Evolutionary conservation across 1,140 invertebrate species (phyloP).

Genomic region (Trinorchestia longiramus): DNA sequence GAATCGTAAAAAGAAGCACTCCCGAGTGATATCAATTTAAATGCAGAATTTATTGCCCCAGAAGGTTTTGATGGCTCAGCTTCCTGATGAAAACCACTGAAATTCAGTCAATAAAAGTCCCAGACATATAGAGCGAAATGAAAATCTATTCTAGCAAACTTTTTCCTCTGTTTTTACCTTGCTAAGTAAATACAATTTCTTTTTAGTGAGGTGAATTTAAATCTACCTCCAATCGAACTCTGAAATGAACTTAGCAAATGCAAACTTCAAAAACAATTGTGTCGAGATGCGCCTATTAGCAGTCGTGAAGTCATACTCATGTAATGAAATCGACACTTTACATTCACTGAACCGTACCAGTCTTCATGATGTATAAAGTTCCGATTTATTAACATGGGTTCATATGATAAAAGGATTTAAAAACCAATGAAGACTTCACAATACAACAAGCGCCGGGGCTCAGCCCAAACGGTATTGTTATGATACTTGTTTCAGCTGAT

Average conservation of each 20-base stretch:
- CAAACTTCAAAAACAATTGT: not conserved
- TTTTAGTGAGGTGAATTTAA: not conserved
- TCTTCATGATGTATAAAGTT: not conserved
- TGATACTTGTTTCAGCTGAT: not conserved
- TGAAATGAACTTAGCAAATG: not conserved
- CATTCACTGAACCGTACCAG: not conserved
- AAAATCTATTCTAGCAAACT: not conserved
- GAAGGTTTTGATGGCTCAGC: not conserved
- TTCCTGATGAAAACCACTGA: not conserved
- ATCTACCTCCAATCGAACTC: not conserved
- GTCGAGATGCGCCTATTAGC: not conserved
- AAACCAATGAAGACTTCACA: not conserved
- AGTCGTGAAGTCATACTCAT: not conserved
- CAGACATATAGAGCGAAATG: not conserved
- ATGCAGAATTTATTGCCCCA: not conserved
- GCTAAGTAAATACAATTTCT: not conserved
- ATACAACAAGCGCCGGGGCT: not conserved
- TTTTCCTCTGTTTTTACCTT: not conserved
- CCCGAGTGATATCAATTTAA: conserved; percentile 15
- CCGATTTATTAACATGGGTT: not conserved
- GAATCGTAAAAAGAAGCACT: not conserved
- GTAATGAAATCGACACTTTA: not conserved
- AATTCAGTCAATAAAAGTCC: not conserved
- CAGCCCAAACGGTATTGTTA: not conserved
- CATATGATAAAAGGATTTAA: not conserved